Evolutionary conservation across 2,113 vertebrate genomes (phyloP).

Genomic region (Cebidichthys violaceus): DNA sequence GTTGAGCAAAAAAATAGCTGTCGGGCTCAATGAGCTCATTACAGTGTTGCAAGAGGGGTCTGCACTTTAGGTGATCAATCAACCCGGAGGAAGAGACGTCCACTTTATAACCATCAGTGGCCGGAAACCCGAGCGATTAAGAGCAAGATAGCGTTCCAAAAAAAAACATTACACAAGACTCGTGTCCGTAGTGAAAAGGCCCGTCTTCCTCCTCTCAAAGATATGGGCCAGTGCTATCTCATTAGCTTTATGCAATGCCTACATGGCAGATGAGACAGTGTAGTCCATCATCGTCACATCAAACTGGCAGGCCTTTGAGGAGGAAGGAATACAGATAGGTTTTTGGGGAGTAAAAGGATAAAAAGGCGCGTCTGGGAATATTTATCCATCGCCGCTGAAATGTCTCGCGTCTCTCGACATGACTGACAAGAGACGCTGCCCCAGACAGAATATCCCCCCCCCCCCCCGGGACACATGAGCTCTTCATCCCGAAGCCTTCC

Average conservation of each 20-base stretch:
- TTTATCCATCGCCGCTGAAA: conserved; percentile 50
- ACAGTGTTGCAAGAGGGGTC: conserved; percentile 54
- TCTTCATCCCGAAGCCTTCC: conserved; percentile 51
- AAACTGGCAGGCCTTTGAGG: conserved; percentile 32
- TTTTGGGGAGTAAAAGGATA: conserved; percentile 39
- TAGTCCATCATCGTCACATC: conserved; percentile 65
- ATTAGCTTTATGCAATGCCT: conserved; percentile 57
- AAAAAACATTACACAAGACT: conserved; percentile 62
- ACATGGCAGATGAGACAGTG: conserved; percentile 52
- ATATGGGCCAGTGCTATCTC: conserved; percentile 27
- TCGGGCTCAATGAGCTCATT: conserved; percentile 56
- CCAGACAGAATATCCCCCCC: conserved; percentile 25
- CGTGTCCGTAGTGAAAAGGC: conserved; percentile 45
- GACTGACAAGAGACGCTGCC: conserved; percentile 34
- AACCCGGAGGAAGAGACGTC: conserved; percentile 58
- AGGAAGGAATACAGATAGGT: conserved; percentile 57
- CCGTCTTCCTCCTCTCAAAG: conserved; percentile 27
- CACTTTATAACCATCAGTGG: conserved; percentile 74
- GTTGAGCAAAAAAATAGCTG: conserved; percentile 53
- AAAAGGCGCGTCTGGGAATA: conserved; percentile 20
- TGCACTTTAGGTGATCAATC: conserved; percentile 78
- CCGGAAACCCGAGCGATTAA: conserved; percentile 66
- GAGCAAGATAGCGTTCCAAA: conserved; percentile 55
- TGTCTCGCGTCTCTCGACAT: conserved; percentile 42
- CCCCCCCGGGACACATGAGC: conserved; percentile 41